A percentile compares a stretch with the other conserved stretches of the same genome.
phyloP scores from a whole-genome alignment of 2,888 invertebrate genomes.

The Vanessa cardui region DNA sequence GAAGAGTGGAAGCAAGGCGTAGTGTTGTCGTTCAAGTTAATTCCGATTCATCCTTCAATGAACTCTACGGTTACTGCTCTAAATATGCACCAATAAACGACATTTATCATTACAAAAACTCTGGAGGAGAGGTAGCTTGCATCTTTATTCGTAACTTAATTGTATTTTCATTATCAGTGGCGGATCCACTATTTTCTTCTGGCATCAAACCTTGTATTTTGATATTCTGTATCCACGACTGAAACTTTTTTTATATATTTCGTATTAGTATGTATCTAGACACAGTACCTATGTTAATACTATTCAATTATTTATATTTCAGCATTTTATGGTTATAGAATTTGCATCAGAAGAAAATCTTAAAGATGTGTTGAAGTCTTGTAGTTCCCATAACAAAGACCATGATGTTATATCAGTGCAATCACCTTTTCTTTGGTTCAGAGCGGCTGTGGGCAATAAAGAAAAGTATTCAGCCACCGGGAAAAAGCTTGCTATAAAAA shows the following conservation, averaged over 20 bases:
- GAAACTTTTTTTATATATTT: background rate
- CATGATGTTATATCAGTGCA: conserved; percentile 84
- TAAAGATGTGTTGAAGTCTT: conserved; percentile 78
- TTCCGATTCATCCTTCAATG: conserved; percentile 85
- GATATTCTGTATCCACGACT: too few relatives aligned
- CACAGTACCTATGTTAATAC: background rate
- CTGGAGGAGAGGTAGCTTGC: conserved; percentile 68
- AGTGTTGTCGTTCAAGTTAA: conserved; percentile 90
- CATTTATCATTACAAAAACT: conserved; percentile 85
- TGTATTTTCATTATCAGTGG: too few relatives aligned
- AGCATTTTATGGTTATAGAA: conserved; percentile 91
- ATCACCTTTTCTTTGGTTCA: conserved; percentile 89
- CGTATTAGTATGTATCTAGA: too few relatives aligned
- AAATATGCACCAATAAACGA: conserved; percentile 85
- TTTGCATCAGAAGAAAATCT: conserved; percentile 82
- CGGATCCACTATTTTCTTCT: too few relatives aligned
- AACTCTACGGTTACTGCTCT: conserved; percentile 87
- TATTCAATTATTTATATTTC: conserved; percentile 43
- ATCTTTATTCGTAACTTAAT: background rate
- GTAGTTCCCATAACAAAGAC: conserved; percentile 82
- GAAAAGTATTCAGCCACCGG: conserved; percentile 45
- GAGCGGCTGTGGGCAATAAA: conserved; percentile 66
- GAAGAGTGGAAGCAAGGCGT: conserved; percentile 85
- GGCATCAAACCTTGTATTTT: too few relatives aligned
- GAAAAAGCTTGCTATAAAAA: conserved; percentile 53